Evolutionary conservation across 2,797 vertebrate species (phyloP), one percentile per base, ranked within the genome.

Genomic region (Diplodus puntazzo): DNA sequence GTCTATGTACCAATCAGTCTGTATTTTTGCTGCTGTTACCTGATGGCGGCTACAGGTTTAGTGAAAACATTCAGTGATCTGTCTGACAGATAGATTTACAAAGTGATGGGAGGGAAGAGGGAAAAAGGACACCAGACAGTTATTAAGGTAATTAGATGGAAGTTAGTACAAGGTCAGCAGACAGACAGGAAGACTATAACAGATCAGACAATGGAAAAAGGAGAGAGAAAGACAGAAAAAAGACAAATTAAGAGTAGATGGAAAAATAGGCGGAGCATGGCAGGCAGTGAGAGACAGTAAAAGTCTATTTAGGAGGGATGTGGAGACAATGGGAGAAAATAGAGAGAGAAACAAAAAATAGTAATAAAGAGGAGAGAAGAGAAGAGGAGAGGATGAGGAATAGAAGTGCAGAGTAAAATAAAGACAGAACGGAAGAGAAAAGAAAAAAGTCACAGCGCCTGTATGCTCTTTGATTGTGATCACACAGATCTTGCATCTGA

Each of bases 101-200:
- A 53, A 10, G 14, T 23, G n/a, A 69, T 58, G 46, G 45, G 20
- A 76, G 54, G 75, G 30, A 77, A 60, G 49, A 53, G 48, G 49
- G 59, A 42, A 54, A 59, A 54, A 58, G 77, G 57, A 73, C 60
- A 79, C 25, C 34, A 75, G 66, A 79, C 66, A 60, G 69, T 20
- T 45, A 72, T 71, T 53, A 66, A 39, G 65, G 52, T 49, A 45
- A 74, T 69, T 42, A 78, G 57, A 84, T 55, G 60, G 65, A 77
- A 82, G 55, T 59, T 43, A 43, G 61, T 23, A 65, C 50, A 60
- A 80, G 66, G 60, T 71, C 71, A 60, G 57, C 60, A 73, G 72
- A 71, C 61, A 74, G 59, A 54, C 59, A 63, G 63, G 48, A 59
- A 48, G 48, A 34, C 11, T 21, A 16, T 23, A 50, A 65, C 27